Conservation (phyloP, 2,888 invertebrate genomes). For the Euzophera pinguis region DNA sequence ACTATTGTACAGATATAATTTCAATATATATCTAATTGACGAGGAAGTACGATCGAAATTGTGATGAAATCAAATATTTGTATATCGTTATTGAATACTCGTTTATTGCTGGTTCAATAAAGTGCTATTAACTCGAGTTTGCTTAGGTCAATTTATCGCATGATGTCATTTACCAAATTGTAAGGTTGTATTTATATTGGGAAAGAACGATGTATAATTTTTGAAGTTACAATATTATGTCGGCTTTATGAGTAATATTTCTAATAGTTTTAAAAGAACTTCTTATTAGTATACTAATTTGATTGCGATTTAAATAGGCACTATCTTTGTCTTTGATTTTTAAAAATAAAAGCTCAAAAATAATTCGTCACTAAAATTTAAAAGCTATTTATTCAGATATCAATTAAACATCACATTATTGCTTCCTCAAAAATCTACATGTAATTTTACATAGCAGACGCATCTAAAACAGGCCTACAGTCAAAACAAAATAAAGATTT, state of each 20-base stretch:
- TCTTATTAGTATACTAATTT: no score
- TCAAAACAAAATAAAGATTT: neutral
- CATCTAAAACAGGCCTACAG: neutral
- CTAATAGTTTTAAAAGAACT: no score
- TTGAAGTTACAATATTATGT: no score
- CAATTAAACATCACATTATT: no score
- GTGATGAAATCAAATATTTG: slow-evolving; percentile 21
- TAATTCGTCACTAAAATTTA: no score
- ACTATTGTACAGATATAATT: neutral
- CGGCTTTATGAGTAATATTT: no score
- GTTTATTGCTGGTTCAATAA: slow-evolving; percentile 7
- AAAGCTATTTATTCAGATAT: no score
- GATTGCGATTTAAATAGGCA: no score
- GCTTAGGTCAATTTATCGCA: slow-evolving; percentile 25
- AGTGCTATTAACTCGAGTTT: slow-evolving; percentile 13
- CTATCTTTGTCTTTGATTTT: no score
- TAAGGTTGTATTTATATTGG: slow-evolving; percentile 13
- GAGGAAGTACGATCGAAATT: slow-evolving; percentile 7
- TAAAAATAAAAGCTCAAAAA: no score
- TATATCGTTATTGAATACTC: slow-evolving; percentile 8
- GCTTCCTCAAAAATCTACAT: no score
- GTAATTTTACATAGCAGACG: neutral
- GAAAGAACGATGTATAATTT: neutral
- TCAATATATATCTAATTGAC: neutral
- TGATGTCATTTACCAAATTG: slow-evolving; percentile 31